Evolutionary conservation across 2,797 vertebrate species (phyloP), one percentile per base, ranked within the genome.

Genomic region (Remorina albescens): DNA sequence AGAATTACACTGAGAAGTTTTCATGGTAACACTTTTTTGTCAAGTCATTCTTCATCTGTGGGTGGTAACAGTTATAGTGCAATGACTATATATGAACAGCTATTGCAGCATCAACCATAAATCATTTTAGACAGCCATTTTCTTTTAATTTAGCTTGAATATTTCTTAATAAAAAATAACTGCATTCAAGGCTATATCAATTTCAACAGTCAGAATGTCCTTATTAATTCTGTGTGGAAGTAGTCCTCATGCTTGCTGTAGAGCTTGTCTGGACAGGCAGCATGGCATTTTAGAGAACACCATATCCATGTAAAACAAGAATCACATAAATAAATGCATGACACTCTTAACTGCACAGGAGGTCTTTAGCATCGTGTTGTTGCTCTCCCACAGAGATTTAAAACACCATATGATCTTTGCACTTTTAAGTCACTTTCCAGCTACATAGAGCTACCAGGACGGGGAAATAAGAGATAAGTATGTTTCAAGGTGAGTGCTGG

Each of bases 281-380:
- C 18, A 26, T 61, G 26, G 61, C 71, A 61, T 83, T 85, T 86
- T 69, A 71, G 44, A 53, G 49, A 76, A 57, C 72, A 56, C 75
- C 73, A 81, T 72, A 86, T 83, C 79, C 74, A 55, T 86, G 86
- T 82, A 83, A 76, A 89, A 89, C 86, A 84, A 81, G 67, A 80
- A 54, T 81, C 49, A 60, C 81, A 89, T 88, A 81, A 83, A 92
- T 90, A 88, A 88, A 92, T 90, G 82, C 81, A 91, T 85, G 81
- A 71, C 76, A 66, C 80, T 81, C 76, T 71, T 70, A 49, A 65
- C 73, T 56, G 78, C 76, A 80, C 74, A 42, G 73, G 77, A 82
- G 84, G 81, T 88, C 74, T 85, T 88, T 78, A 73, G 81, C 81
- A 80, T 84, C 75, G 59, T 86, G 83, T 78, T 83, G 74, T 77